Conservation (phyloP, 2,888 invertebrate species). For the Parthenolecanium corni region DNA sequence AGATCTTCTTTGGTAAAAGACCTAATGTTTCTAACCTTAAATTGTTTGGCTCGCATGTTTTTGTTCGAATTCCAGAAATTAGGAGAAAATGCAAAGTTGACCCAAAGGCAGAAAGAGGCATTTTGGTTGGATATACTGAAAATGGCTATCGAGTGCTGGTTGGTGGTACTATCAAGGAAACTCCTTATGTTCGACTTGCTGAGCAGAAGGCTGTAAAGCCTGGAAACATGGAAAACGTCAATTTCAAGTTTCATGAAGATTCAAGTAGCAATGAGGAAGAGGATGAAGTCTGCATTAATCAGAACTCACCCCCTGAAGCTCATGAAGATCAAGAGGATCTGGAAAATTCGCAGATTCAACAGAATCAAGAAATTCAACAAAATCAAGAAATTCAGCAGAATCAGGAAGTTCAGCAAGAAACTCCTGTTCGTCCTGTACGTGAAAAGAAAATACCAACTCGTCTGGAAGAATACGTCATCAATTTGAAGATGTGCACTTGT, state of each 20-base stretch:
- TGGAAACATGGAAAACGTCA: no score
- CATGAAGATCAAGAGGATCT: neutral
- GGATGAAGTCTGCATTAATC: neutral
- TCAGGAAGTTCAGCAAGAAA: no score
- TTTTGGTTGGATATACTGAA: slow-evolving; percentile 10
- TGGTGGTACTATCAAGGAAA: neutral
- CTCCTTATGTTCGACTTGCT: slow-evolving; percentile 1
- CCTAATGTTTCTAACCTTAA: slow-evolving; percentile 34
- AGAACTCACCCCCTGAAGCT: neutral
- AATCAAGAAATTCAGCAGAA: neutral
- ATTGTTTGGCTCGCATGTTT: slow-evolving; percentile 35
- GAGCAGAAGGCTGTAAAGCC: neutral
- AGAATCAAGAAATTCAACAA: neutral
- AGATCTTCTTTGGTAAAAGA: slow-evolving; percentile 35
- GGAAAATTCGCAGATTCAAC: no score
- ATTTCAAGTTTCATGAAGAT: neutral
- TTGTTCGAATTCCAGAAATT: slow-evolving; percentile 34
- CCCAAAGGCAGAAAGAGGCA: slow-evolving; percentile 2
- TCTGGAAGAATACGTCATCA: neutral
- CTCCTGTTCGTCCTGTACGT: neutral
- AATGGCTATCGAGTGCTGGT: slow-evolving; percentile 5
- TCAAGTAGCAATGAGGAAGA: neutral
- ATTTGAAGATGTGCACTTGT: neutral
- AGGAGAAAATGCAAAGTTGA: slow-evolving; percentile 31
- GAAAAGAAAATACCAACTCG: neutral